Percentiles rank a stretch among this genome's conserved stretches.
Evolutionary conservation across 2,797 vertebrate genomes (phyloP).

Genomic region (Buceros bicornis): DNA sequence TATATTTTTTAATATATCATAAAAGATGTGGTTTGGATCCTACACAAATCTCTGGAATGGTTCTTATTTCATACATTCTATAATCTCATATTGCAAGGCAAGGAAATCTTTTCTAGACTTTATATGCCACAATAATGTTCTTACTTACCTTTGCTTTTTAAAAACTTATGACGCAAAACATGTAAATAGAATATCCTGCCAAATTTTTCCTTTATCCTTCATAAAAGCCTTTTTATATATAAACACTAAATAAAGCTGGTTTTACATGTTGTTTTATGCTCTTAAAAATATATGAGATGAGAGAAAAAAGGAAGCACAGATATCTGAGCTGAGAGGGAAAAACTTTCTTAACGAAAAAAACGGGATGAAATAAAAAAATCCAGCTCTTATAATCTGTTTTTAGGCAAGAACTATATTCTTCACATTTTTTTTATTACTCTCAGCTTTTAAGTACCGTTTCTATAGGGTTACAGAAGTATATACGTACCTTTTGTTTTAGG

Average conservation of each 20-base stretch:
- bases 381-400: not conserved
- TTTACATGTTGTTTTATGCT: not conserved
- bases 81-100: not conserved
- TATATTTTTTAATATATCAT: not conserved
- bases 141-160: not conserved
- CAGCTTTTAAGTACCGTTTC: not conserved
- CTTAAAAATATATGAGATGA: not conserved
- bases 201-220: not conserved
- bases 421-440: not conserved
- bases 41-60: not conserved
- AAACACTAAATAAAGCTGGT: not conserved
- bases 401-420: not conserved
- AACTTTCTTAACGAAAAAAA: not conserved
- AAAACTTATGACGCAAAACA: not conserved
- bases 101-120: not conserved
- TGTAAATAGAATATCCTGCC: not conserved
- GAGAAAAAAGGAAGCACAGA: not conserved
- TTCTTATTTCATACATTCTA: not conserved
- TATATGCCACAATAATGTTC: not conserved
- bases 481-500: conserved; percentile 79
- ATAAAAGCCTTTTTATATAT: not conserved
- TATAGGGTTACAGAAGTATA: not conserved
- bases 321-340: not conserved
- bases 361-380: not conserved
- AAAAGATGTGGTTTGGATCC: not conserved